Conservation (phyloP, 2,888 invertebrate genomes). For the Andrena hattorfiana region DNA sequence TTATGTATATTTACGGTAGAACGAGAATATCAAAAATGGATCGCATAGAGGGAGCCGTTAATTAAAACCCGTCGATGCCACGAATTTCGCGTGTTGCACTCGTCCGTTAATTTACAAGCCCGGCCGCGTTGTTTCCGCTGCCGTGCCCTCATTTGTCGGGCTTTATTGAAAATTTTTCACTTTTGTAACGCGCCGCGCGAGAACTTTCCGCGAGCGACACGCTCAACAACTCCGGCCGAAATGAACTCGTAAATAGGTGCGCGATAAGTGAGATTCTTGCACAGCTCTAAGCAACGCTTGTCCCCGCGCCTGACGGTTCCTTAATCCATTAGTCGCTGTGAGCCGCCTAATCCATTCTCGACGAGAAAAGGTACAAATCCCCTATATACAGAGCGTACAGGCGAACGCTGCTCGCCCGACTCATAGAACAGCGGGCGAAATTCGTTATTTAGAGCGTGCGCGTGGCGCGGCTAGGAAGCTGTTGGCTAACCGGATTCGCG, state of each 20-base stretch:
- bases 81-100: conserved; percentile 27
- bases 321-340: no score
- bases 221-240: background rate
- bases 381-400: no score
- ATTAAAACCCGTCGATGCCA: conserved; percentile 40
- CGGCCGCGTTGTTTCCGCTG: conserved; percentile 12
- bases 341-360: no score
- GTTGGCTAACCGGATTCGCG: conserved; percentile 17
- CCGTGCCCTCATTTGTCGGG: conserved; percentile 13
- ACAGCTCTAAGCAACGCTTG: no score
- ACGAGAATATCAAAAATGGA: conserved; percentile 17
- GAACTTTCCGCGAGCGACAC: background rate
- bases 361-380: no score
- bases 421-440: background rate
- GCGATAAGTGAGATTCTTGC: no score
- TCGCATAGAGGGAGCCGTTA: conserved; percentile 15
- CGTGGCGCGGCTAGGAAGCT: conserved; percentile 5
- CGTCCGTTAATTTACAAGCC: conserved; percentile 34
- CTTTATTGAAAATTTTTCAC: conserved; percentile 34
- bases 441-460: conserved; percentile 16
- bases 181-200: background rate
- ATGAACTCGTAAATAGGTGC: background rate
- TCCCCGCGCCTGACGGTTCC: no score
- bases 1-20: background rate
- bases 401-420: no score